Evolutionary conservation across 2,113 vertebrate genomes (phyloP), one percentile per base, ranked within the genome.

Genomic region (Sturnira hondurensis): DNA sequence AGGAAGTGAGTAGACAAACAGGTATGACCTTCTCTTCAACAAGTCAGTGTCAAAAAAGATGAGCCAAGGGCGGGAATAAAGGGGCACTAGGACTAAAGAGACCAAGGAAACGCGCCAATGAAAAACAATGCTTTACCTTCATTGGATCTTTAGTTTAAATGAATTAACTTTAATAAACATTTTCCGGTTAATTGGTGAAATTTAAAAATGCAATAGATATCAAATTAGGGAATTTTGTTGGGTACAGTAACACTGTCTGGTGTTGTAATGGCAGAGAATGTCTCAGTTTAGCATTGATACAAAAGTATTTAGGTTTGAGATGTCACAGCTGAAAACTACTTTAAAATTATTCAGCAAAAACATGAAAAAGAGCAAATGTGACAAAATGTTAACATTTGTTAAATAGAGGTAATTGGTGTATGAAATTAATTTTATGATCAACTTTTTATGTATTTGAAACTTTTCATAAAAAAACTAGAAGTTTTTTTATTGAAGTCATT

Each of bases 291-390:
- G 15, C 47, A 17, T 63, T 80, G 56, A 47, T 52, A 87, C 28
- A 56, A 83, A 88, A 81, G 47, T 71, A 33, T 43, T 80, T 89
- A 88, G 47, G 26, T 47, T 41, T 91, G 38, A 95, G 12, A 74
- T 76, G 19, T n/a, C 26, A 5, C 10, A 63, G n/a, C 20, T 81
- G 17, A 2, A 63, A 76, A 26, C 63, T 43, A 78, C 8, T 73
- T 56, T 54, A 63, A 94, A 94, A 85, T 91, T 63, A 87, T 52
- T 63, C 20, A 84, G 33, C 14, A 80, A 73, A 81, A 77, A 26
- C n/a, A 13, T 68, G 3, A 68, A 54, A 70, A 28, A 87, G 71
- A 28, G 4, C 8, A 43, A 78, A 52, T 52, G 36, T 24, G 33
- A 16, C 19, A 78, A 96, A 96, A 78, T 10, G 8, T 71, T 87